phyloP scores from a whole-genome alignment of 2,888 invertebrate species.

The Harpagoxenus sublaevis region DNA sequence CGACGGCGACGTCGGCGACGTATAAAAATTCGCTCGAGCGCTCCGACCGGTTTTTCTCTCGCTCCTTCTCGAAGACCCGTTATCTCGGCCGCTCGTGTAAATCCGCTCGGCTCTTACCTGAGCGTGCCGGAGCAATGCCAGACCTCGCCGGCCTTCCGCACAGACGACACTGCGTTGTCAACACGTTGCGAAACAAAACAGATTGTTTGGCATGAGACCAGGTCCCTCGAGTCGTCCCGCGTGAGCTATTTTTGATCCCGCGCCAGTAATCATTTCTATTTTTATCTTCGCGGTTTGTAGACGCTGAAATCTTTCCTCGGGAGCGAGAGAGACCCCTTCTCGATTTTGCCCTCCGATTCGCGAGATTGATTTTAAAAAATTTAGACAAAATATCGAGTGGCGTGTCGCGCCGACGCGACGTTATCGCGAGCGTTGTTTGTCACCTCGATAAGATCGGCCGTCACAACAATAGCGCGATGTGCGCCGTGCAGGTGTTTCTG shows the following conservation, averaged over 20 bases:
- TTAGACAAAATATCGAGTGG: not conserved
- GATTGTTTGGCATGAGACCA: constrained; percentile 1
- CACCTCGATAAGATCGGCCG: not conserved
- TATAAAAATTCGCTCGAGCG: constrained; percentile 21
- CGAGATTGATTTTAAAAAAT: too few relatives aligned
- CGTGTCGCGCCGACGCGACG: not conserved
- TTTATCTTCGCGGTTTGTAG: not conserved
- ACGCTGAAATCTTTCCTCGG: not conserved
- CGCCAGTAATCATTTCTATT: constrained; percentile 22
- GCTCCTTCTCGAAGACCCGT: not conserved
- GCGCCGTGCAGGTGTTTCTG: not conserved
- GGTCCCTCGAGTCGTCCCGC: not conserved
- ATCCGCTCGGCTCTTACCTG: not conserved
- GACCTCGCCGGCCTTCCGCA: not conserved
- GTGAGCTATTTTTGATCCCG: constrained; percentile 1
- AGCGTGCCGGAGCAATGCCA: not conserved
- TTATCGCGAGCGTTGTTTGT: not conserved
- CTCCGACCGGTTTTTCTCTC: constrained; percentile 36
- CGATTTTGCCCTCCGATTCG: too few relatives aligned
- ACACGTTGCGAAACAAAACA: not conserved
- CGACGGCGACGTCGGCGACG: too few relatives aligned
- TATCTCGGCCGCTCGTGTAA: not conserved
- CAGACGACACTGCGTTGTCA: not conserved
- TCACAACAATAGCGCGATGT: not conserved
- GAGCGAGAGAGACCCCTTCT: not conserved